A percentile compares a stretch with the other conserved stretches of the same genome.
Conservation (phyloP, 2,113 vertebrate genomes). For the Hydropotes inermis region DNA sequence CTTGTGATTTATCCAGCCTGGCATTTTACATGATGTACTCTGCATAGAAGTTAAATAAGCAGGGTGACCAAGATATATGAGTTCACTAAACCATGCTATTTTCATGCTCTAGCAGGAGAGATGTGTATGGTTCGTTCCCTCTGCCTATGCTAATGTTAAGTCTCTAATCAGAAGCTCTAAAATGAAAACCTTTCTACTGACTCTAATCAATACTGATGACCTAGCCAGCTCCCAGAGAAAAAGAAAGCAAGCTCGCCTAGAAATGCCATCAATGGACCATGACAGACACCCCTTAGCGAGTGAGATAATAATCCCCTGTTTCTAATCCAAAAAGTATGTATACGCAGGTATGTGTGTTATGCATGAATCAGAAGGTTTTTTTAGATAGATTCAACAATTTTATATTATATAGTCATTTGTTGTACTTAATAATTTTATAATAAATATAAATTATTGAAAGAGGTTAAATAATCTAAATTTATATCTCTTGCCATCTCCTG, state of each 20-base stretch:
- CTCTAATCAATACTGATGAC: not conserved
- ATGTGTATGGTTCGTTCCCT: not conserved
- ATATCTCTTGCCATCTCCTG: too few relatives aligned
- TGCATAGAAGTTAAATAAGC: not conserved
- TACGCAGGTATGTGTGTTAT: not conserved
- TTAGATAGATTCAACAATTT: not conserved
- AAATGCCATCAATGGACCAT: not conserved
- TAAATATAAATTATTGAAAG: not conserved
- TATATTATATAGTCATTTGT: not conserved
- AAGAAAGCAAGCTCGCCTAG: not conserved
- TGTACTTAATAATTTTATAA: not conserved
- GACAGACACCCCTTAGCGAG: not conserved
- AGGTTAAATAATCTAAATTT: not conserved
- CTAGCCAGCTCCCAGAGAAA: not conserved
- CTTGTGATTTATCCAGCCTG: not conserved
- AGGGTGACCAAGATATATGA: not conserved
- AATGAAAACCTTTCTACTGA: not conserved
- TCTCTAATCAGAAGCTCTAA: not conserved
- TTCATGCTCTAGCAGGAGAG: not conserved
- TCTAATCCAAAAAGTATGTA: not conserved
- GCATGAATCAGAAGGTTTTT: not conserved
- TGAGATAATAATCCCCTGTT: not conserved
- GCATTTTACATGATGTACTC: not conserved
- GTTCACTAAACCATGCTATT: not conserved
- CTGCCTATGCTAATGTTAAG: not conserved